Percentiles rank a stretch among this genome's conserved stretches.
These are phyloP conservation scores for Eupithecia vulgata DNA, from an alignment of 2,888 invertebrate genomes.

Conservation along the genomic window DNA sequence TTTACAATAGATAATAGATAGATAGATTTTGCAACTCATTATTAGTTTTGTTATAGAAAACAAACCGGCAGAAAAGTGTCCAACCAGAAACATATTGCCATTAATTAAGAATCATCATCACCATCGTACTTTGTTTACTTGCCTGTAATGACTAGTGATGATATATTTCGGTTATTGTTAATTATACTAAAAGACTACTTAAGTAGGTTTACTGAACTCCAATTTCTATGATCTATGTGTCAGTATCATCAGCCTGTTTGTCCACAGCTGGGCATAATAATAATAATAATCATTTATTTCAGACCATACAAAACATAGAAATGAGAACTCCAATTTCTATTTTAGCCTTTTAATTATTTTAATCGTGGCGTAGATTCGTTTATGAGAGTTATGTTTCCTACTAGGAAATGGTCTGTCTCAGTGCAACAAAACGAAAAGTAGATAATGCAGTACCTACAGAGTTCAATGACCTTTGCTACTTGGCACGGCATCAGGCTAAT, in stretches of 20 bases:
- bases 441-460: slow-evolving; percentile 23
- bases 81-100: too few relatives aligned
- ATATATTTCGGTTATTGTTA: background rate
- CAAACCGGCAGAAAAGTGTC: too few relatives aligned
- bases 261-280: too few relatives aligned
- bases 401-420: slow-evolving; percentile 3
- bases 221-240: too few relatives aligned
- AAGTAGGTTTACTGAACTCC: slow-evolving; percentile 1
- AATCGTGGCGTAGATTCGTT: background rate
- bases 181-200: background rate
- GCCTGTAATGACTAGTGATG: background rate
- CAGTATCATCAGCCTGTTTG: too few relatives aligned
- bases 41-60: too few relatives aligned
- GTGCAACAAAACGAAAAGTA: slow-evolving; percentile 20
- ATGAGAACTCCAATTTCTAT: background rate
- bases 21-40: too few relatives aligned
- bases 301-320: too few relatives aligned
- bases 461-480: slow-evolving; percentile 38
- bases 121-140: background rate
- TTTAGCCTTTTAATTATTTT: background rate
- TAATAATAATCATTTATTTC: too few relatives aligned
- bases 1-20: too few relatives aligned
- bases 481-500: slow-evolving; percentile 37
- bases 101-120: too few relatives aligned
- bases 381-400: background rate